phyloP scores from a whole-genome alignment of 1,140 invertebrate genomes.

The Chironomus striatipennis region DNA sequence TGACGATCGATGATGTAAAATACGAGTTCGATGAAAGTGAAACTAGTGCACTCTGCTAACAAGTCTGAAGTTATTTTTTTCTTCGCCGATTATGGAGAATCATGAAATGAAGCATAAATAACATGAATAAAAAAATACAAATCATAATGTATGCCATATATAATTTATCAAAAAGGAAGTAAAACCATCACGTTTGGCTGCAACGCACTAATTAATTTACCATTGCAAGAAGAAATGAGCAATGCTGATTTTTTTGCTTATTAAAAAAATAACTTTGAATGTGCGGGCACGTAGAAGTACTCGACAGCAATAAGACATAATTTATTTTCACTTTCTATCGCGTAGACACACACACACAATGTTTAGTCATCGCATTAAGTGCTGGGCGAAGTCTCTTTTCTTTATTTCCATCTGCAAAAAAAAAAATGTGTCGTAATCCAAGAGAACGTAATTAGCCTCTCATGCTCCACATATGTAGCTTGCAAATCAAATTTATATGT shows the following conservation, averaged over 20 bases:
- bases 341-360: background rate
- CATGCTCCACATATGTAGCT: background rate
- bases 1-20: background rate
- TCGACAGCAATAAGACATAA: background rate
- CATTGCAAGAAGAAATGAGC: conserved; percentile 5
- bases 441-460: background rate
- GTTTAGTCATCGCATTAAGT: background rate
- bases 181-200: background rate
- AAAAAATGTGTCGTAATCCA: background rate
- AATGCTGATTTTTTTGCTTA: background rate
- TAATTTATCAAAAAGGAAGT: background rate
- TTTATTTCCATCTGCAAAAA: background rate
- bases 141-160: background rate
- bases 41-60: conserved; percentile 6
- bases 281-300: background rate
- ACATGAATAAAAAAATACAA: too few relatives aligned
- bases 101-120: too few relatives aligned
- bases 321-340: background rate
- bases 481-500: background rate
- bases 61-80: background rate
- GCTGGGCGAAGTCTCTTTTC: conserved; percentile 8
- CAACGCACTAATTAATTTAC: background rate
- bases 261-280: too few relatives aligned
- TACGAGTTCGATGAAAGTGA: background rate
- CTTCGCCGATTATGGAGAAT: too few relatives aligned